A percentile compares a stretch with the other conserved stretches of the same genome.
phyloP scores from a whole-genome alignment of 2,888 invertebrate species.

The Nemurella pictetii region DNA sequence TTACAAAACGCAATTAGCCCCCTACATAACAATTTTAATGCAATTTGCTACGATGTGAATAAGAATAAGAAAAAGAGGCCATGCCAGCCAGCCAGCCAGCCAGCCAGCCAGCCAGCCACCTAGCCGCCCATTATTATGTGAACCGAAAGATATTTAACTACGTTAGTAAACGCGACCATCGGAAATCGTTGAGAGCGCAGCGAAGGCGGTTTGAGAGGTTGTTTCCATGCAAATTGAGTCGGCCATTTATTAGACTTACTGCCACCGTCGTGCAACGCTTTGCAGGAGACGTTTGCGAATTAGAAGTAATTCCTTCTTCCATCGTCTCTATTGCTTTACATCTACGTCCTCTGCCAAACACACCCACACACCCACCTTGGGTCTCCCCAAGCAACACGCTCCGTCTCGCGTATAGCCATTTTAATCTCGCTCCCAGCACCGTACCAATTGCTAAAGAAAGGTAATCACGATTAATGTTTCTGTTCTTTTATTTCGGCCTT shows the following conservation, averaged over 20 bases:
- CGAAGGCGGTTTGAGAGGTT: slow-evolving; percentile 29
- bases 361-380: not conserved
- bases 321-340: not conserved
- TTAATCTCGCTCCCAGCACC: not conserved
- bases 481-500: not conserved
- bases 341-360: not conserved
- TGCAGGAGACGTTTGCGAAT: slow-evolving; percentile 32
- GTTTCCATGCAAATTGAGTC: slow-evolving; percentile 38
- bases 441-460: not conserved
- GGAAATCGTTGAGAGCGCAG: slow-evolving; percentile 33
- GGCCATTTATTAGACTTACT: slow-evolving; percentile 30
- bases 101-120: not conserved
- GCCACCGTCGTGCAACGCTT: slow-evolving; percentile 5
- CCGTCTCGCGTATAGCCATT: not conserved
- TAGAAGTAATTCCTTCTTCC: slow-evolving; percentile 27
- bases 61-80: not conserved
- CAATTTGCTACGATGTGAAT: not conserved
- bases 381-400: not conserved
- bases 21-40: not conserved
- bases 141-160: not conserved
- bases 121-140: not conserved
- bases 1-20: not conserved
- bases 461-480: not conserved
- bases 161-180: slow-evolving; percentile 16
- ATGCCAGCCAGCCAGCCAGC: not conserved